These are phyloP conservation scores for Drosophila tristis DNA, from an alignment of 1,140 invertebrate genomes.

Conservation along the genomic window DNA sequence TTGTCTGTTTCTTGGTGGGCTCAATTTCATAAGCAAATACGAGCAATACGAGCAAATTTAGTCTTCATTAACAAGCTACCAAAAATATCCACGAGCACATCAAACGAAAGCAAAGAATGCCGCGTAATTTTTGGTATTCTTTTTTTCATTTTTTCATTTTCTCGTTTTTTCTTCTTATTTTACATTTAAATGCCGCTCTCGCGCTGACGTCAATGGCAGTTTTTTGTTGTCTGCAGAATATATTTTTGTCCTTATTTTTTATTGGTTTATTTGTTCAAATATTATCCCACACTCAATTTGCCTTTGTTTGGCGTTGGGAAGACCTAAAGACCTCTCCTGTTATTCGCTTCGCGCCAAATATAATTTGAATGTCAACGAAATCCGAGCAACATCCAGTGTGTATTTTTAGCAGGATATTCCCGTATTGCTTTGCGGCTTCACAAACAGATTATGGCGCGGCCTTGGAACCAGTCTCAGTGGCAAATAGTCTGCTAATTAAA, in stretches of 20 bases:
- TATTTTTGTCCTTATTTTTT: slow-evolving; percentile 6
- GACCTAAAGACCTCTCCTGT: slow-evolving; percentile 9
- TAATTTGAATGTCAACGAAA: not conserved
- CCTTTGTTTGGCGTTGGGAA: slow-evolving; percentile 26
- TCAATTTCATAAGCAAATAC: slow-evolving; percentile 52
- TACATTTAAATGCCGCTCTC: slow-evolving; percentile 49
- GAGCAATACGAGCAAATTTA: slow-evolving; percentile 29
- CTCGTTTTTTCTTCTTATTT: slow-evolving; percentile 38
- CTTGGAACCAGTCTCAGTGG: slow-evolving; percentile 10
- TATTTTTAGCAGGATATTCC: slow-evolving; percentile 9
- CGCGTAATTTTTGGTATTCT: slow-evolving; percentile 19
- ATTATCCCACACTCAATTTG: not conserved
- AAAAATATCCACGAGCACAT: slow-evolving; percentile 32
- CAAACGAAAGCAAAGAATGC: slow-evolving; percentile 49
- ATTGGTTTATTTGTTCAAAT: slow-evolving; percentile 11
- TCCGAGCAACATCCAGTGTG: no score
- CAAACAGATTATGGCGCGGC: not conserved
- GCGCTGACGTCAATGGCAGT: slow-evolving; percentile 60
- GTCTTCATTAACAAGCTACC: slow-evolving; percentile 51
- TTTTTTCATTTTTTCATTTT: slow-evolving; percentile 41
- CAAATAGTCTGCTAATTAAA: slow-evolving; percentile 41
- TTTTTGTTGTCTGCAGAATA: slow-evolving; percentile 14
- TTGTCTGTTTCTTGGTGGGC: not conserved
- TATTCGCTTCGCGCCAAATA: slow-evolving; percentile 20
- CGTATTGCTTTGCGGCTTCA: not conserved